Evolutionary conservation across 2,797 vertebrate species (phyloP).

Genomic region (Eulemur coronatus): DNA sequence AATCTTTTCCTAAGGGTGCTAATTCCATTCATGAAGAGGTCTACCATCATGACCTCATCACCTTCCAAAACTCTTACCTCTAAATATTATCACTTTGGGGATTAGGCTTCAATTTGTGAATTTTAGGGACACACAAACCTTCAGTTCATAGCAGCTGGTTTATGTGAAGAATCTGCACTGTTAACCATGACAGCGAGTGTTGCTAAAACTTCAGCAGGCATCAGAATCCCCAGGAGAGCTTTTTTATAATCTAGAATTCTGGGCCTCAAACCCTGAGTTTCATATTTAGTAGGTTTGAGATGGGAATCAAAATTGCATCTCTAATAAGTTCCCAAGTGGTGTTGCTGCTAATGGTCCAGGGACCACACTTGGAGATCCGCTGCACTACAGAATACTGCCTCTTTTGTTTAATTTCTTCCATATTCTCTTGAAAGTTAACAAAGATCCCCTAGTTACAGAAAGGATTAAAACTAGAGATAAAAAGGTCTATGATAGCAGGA

Average conservation of each 20-base stretch:
- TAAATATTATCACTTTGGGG: too few species aligned
- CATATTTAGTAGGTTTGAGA: neutral
- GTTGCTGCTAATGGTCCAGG: neutral
- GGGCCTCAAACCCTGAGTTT: neutral
- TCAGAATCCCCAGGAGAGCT: neutral
- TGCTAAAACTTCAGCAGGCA: neutral
- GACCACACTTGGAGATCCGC: neutral
- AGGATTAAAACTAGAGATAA: neutral
- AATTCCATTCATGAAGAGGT: neutral
- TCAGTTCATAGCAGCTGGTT: neutral
- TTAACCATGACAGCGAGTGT: neutral
- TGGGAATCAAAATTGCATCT: neutral
- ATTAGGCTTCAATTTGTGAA: neutral
- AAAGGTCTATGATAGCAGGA: neutral
- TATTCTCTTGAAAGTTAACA: neutral
- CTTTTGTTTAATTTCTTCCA: neutral
- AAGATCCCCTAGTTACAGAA: neutral
- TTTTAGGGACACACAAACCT: neutral
- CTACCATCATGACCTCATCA: neutral
- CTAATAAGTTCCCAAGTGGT: neutral
- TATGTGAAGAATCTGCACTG: neutral
- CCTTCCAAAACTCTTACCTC: too few species aligned
- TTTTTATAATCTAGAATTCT: neutral
- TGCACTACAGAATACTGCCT: neutral
- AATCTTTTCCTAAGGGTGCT: neutral